Evolutionary conservation across 2,888 invertebrate species (phyloP), one percentile per base, ranked within the genome.

Genomic region (Drosophila gaucha): DNA sequence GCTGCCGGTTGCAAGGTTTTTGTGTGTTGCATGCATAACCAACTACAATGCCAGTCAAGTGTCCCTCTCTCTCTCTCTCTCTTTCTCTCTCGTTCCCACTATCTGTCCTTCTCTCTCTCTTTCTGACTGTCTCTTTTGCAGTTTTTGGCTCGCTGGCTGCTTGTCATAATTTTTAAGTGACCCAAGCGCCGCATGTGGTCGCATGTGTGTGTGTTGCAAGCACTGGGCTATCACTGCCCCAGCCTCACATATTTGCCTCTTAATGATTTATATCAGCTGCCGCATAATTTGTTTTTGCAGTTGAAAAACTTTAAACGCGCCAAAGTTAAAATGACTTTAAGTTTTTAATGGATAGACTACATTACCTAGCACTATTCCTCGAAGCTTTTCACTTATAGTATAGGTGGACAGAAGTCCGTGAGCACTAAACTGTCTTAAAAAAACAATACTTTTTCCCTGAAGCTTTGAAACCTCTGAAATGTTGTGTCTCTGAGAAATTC

Each of bases 151-250:
- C 58, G 41, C 16, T 51, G 60, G 55, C 85, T 62, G 76, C 66
- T 72, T 69, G 86, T 85, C 80, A 80, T 80, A 87, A 80, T 87
- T 80, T 87, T 71, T 65, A 85, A 87, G 85, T 85, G 80, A 86
- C 82, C 87, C 78, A 66, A 60, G 62, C 64, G 47, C 62, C 46
- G 57, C 80, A 59, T 73, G 65, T 52, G 65, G 69, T 58, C 18
- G 55, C 67, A 24, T 60, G 28, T 60, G 64, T 46, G 63, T n/a
- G 12, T 12, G 28, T 12, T 24, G 63, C 63, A 56, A 41, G 24
- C 66, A 33, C 14, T 35, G 16, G 39, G 24, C 35, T 59, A 60
- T 50, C 30, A 38, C 9, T 31, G 63, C 22, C 39, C 33, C 24
- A 16, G 14, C 49, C 51, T 41, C 44, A 31, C 26, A 52, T 18